Evolutionary conservation across 1,140 invertebrate genomes (phyloP), one percentile per base, ranked within the genome.

Genomic region (Caerostris darwini): DNA sequence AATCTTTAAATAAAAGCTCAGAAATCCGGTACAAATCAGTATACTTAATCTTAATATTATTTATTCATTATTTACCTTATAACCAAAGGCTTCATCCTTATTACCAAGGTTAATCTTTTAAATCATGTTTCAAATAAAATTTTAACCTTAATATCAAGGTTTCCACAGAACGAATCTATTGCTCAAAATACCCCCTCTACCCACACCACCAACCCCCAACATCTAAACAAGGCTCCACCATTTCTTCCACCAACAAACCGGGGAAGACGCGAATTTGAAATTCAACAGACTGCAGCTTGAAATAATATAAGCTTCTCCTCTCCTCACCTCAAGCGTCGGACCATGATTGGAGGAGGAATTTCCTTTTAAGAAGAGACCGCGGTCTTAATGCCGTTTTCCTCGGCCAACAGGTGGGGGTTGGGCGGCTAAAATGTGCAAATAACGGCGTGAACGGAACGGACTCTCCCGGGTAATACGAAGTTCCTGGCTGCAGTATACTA

Each of bases 391-490:
- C 90, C 58, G 89, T 90, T 90, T 90, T 77, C 69, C 50, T 56
- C 34, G 56, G 89, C 90, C 90, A 93, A 93, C 91, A 93, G 91
- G 91, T 93, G 91, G 91, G 12, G 12, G 67, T 67, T 10, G 50
- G n/a, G 50, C 19, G 82, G 54, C 82, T 93, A 93, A 93, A 93
- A 93, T 93, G 91, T 93, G 91, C 91, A 93, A 93, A 93, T 93
- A 87, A 93, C 91, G 59, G 19, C 17, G 61, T 14, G 61, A 71
- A 67, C 54, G 90, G 59, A 54, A n/a, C 58, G 19, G 50, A 7
- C 54, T 87, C 91, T 93, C 91, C 8, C 82, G 91, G 91, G 91
- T 93, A 93, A 93, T 93, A 93, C 64, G 8, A 19, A 12, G 83
- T 6, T 10, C 59, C 10, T 57, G 61, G 53, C 91, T 93, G 91